Conservation (phyloP, 2,113 vertebrate genomes). For the Cyprichromis sp. region DNA sequence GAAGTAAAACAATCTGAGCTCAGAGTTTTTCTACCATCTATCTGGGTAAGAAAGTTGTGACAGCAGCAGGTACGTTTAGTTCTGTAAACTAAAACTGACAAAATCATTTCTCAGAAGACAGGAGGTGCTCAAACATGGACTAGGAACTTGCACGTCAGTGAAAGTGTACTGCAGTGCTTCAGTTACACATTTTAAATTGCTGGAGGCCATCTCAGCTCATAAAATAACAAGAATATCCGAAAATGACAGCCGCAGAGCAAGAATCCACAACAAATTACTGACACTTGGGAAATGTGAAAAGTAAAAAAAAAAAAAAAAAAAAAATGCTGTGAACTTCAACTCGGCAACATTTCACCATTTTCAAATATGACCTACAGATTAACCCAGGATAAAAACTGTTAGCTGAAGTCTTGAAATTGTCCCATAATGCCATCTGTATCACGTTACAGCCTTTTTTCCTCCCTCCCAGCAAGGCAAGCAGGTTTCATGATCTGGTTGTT, state of each 20-base stretch:
- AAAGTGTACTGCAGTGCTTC: neutral
- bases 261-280: neutral
- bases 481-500: neutral
- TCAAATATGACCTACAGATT: neutral
- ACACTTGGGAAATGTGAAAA: neutral
- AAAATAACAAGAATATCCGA: neutral
- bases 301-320: neutral
- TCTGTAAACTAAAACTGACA: neutral
- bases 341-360: neutral
- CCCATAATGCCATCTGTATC: neutral
- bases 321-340: neutral
- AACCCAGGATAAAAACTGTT: neutral
- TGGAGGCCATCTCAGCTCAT: neutral
- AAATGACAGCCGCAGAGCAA: neutral
- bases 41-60: neutral
- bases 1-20: neutral
- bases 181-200: neutral
- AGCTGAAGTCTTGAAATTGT: neutral
- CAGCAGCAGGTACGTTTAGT: neutral
- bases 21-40: neutral
- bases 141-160: neutral
- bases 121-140: neutral
- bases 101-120: neutral
- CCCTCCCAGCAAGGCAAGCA: neutral
- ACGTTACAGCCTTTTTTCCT: rapidly evolving